These are phyloP conservation scores for Otis tarda DNA, from an alignment of 2,113 vertebrate species.

Conservation along the genomic window DNA sequence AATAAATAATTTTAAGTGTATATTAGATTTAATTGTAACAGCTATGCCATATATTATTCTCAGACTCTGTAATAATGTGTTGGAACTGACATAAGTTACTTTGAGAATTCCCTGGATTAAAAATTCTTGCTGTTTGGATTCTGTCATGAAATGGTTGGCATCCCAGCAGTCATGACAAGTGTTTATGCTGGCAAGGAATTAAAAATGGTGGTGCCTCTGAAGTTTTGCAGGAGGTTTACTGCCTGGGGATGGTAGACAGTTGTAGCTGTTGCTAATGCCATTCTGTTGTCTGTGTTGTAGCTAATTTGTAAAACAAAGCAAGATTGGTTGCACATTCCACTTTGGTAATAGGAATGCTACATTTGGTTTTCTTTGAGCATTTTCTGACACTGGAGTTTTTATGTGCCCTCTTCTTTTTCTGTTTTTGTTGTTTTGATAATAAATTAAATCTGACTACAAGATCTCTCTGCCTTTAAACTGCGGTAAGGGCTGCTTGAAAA, in stretches of 20 bases:
- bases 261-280: neutral
- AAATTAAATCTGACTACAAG: conserved; percentile 1
- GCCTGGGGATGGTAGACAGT: neutral
- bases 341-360: neutral
- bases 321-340: neutral
- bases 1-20: neutral
- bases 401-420: neutral
- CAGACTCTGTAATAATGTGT: neutral
- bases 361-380: neutral
- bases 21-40: neutral
- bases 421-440: conserved; percentile 11
- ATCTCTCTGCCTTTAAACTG: neutral
- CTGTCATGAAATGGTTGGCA: conserved; percentile 23
- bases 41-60: neutral
- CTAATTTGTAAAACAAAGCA: conserved; percentile 8
- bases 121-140: neutral
- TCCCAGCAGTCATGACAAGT: neutral
- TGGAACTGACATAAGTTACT: neutral
- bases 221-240: conserved; percentile 3
- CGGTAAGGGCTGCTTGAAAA: neutral
- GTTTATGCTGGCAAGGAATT: neutral
- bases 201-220: conserved; percentile 10
- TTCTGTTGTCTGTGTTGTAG: neutral
- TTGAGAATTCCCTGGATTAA: neutral
- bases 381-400: neutral